Conservation (phyloP, 30 jellyfish, hydroid and myxozoan species). For the Chrysaora quinquecirrha region DNA sequence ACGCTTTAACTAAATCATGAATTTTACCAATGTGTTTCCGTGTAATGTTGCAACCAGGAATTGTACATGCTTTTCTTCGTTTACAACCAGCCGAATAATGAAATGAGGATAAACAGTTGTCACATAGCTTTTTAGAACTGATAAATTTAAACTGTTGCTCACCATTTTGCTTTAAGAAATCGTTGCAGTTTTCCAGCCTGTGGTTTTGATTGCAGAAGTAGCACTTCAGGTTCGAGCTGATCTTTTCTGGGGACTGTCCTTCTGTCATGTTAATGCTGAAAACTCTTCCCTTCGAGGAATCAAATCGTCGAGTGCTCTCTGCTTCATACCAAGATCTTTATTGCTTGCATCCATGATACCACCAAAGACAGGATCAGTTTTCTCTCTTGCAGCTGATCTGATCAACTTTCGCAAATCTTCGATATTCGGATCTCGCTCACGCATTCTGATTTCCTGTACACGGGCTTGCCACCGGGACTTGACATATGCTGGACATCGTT, state of each 20-base stretch:
- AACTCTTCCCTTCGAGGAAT: neutral
- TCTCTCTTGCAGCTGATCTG: neutral
- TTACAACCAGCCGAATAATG: slow-evolving; percentile 54
- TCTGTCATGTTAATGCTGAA: neutral
- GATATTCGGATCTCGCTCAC: slow-evolving; percentile 32
- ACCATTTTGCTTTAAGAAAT: slow-evolving; percentile 6
- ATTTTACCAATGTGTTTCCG: slow-evolving; percentile 26
- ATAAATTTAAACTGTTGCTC: slow-evolving; percentile 23
- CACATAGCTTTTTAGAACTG: slow-evolving; percentile 53
- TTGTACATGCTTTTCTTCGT: slow-evolving; percentile 27
- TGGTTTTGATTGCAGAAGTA: slow-evolving; percentile 46
- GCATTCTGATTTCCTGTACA: slow-evolving; percentile 29
- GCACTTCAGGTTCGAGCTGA: neutral
- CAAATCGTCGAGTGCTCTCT: neutral
- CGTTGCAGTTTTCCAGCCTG: slow-evolving; percentile 46
- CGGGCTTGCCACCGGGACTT: slow-evolving; percentile 39
- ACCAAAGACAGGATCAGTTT: slow-evolving; percentile 57
- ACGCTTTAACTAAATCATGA: slow-evolving; percentile 50
- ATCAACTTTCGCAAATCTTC: slow-evolving; percentile 20
- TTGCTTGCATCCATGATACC: slow-evolving; percentile 9
- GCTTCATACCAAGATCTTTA: neutral
- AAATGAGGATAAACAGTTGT: slow-evolving; percentile 41
- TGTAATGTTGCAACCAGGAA: slow-evolving; percentile 37
- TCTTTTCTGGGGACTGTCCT: neutral
- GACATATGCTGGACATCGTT: slow-evolving; percentile 39